Base-by-base conservation (phyloP, 2,888 invertebrate genomes). In the Achlya flavicornis region DNA sequence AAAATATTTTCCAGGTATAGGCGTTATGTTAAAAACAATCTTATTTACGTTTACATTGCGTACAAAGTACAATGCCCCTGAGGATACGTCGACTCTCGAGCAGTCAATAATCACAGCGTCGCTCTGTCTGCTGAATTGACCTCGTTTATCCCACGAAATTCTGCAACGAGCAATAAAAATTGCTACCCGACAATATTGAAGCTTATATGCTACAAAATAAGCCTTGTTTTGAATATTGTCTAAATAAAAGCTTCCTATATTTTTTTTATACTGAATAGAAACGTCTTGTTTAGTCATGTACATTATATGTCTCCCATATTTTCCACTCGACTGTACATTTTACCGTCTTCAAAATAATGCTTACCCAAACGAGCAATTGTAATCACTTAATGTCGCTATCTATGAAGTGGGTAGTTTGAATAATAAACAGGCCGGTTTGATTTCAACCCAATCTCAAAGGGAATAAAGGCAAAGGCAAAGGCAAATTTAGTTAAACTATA, bases 81-180 rank as follows among this genome's bases (percentile, higher is more conserved):
- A 32, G 16, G 53, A 16, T 53, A 46, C 43, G 60, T 60, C 35
- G n/a, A 35, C 58, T 53, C 59, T 33, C 61, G 33, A 59, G 57
- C 61, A 63, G 57, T 43, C 60, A 53, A 62, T 60, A 48, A 19
- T 53, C 16, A 60, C 61, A 66, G 69, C 69, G 71, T 58, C 71
- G 26, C 63, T 16, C 57, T 62, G 71, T 66, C 69, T 69, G 64
- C 32, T 32, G 38, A 38, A 58, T 58, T 63, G 69, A 64, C 66
- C 69, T 66, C 64, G 64, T 66, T 67, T 53, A 53, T 53, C 53
- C 14, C 53, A 53, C 53, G 53, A 53, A 53, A 53, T 53, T 53
- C 19, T 53, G 53, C 53, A 53, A n/a, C 53, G 53, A 53, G 53
- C 19, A 53, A 53, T 53, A 53, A 53, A 53, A 19, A 19, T 8